A percentile compares a stretch with the other conserved stretches of the same genome.
Conservation (phyloP, 2,797 vertebrate species). For the Pithecia hirsuta region DNA sequence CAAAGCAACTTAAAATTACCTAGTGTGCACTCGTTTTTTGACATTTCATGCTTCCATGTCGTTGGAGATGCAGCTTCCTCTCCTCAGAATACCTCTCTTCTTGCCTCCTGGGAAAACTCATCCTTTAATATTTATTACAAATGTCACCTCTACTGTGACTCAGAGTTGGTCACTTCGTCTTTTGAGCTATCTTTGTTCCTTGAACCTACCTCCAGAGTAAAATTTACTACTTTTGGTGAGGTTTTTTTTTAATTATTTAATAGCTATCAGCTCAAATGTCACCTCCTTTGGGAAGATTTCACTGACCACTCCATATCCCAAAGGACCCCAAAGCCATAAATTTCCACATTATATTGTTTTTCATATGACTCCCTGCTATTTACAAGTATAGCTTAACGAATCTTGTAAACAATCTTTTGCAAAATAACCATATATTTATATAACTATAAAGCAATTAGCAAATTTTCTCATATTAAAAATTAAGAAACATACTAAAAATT, state of each 20-base stretch:
- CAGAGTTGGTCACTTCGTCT: neutral
- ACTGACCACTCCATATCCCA: neutral
- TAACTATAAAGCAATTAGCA: neutral
- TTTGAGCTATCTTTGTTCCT: neutral
- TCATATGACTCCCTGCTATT: neutral
- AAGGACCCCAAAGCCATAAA: neutral
- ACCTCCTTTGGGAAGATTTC: neutral
- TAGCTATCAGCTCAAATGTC: neutral
- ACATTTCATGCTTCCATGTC: neutral
- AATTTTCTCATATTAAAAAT: neutral
- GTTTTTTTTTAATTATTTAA: neutral
- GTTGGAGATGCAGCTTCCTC: neutral
- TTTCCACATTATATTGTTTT: neutral
- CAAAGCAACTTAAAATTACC: neutral
- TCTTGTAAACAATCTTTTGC: neutral
- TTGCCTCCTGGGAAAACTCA: neutral
- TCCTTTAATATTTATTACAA: slow-evolving; percentile 38
- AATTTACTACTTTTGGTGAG: neutral
- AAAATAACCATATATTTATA: neutral
- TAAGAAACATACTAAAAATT: neutral
- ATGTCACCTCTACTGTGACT: neutral
- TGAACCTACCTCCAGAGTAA: neutral
- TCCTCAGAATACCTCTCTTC: neutral
- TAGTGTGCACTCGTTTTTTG: neutral
- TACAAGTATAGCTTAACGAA: neutral